Evolutionary conservation across 2,888 invertebrate species (phyloP).

Genomic region (Drosophila sordidula): DNA sequence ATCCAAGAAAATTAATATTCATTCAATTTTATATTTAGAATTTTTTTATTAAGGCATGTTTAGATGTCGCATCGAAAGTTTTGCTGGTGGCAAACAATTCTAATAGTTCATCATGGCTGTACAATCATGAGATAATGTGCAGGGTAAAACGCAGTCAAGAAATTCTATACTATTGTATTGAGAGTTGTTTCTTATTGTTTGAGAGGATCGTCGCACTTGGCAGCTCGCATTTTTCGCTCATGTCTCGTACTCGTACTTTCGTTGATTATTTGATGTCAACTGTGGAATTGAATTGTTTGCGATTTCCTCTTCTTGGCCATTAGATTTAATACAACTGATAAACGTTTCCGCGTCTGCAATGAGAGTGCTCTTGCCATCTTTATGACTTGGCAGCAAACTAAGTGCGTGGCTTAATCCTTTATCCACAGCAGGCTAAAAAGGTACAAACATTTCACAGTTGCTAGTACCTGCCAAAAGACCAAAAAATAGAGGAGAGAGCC

Average conservation of each 20-base stretch:
- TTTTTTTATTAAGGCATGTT: no score
- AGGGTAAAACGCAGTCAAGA: not conserved
- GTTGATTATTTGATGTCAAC: conserved; percentile 51
- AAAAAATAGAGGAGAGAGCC: conserved; percentile 27
- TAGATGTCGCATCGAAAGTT: no score
- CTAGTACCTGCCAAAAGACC: conserved; percentile 39
- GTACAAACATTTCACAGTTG: conserved; percentile 46
- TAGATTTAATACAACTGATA: conserved; percentile 73
- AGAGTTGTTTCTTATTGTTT: conserved; percentile 2
- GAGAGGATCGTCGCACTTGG: conserved; percentile 10
- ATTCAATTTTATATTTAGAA: no score
- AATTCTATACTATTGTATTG: not conserved
- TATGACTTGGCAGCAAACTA: conserved; percentile 45
- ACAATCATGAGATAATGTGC: not conserved
- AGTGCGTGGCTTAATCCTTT: conserved; percentile 52
- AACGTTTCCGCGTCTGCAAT: conserved; percentile 18
- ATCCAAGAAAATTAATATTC: no score
- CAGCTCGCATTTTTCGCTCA: conserved; percentile 1
- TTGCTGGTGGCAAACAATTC: not conserved
- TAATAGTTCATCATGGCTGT: not conserved
- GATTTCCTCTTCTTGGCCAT: conserved; percentile 62
- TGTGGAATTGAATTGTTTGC: conserved; percentile 74
- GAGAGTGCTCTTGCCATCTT: conserved; percentile 22
- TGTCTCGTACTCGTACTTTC: conserved; percentile 9
- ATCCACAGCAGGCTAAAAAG: conserved; percentile 23